Evolutionary conservation across 2,888 invertebrate species (phyloP).

Genomic region (Thereva unica): DNA sequence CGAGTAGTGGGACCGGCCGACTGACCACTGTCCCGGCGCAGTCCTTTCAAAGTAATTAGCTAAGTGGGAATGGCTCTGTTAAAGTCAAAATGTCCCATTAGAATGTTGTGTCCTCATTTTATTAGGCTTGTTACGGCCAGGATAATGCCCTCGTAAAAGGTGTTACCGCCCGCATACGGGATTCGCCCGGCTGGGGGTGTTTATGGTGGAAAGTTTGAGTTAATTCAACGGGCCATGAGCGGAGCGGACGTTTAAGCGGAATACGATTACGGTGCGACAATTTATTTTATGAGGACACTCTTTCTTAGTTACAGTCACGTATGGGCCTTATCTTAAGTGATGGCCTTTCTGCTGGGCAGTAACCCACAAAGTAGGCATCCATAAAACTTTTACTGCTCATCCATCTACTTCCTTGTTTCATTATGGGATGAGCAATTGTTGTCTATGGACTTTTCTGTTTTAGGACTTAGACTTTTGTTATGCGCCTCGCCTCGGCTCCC

Average conservation of each 20-base stretch:
- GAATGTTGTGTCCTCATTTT: slow-evolving; percentile 39
- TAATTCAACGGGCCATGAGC: background rate
- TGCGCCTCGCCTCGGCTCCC: too few species aligned
- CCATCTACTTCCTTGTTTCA: slow-evolving; percentile 2
- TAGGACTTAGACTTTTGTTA: too few species aligned
- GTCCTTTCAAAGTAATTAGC: slow-evolving; percentile 38
- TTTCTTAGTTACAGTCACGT: slow-evolving; percentile 38
- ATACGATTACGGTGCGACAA: slow-evolving; percentile 36
- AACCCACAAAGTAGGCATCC: background rate
- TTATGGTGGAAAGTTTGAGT: slow-evolving; percentile 25
- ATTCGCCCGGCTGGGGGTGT: slow-evolving; percentile 5
- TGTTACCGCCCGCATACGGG: slow-evolving; percentile 20
- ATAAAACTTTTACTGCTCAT: slow-evolving; percentile 27
- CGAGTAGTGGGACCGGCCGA: background rate
- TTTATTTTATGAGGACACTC: slow-evolving; percentile 37
- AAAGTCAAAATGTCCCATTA: slow-evolving; percentile 40
- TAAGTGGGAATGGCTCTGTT: slow-evolving; percentile 40
- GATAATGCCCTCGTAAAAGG: slow-evolving; percentile 41
- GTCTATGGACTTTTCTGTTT: slow-evolving; percentile 11
- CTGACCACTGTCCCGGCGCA: background rate
- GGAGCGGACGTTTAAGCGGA: slow-evolving; percentile 6
- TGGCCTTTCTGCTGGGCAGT: slow-evolving; percentile 25
- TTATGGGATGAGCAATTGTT: slow-evolving; percentile 22
- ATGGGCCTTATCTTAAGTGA: slow-evolving; percentile 37
- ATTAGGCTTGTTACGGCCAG: slow-evolving; percentile 41